Base-by-base conservation (phyloP, 1,140 invertebrate genomes). In the Brachionus paranguensis region DNA sequence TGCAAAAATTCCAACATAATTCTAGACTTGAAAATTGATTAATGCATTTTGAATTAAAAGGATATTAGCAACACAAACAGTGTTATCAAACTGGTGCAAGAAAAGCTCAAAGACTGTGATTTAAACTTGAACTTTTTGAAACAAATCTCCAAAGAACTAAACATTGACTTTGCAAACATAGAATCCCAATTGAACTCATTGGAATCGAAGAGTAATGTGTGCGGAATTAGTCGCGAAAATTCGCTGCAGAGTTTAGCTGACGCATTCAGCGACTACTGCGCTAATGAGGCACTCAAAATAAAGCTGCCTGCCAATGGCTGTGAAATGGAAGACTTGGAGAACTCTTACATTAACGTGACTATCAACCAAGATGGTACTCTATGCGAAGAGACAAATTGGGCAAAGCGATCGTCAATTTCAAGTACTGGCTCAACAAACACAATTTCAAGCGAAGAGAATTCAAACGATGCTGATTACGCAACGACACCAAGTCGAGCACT, bases 111-210 rank as follows among this genome's bases (percentile, higher is more conserved):
- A 81, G 78, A 81, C 17, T 81, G 78, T 64, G 64, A 68, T 81
- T 37, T 68, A 11, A 81, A 81, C 64, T 41, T 81, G 33, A 68
- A 64, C 45, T 60, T 45, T 45, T 64, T 81, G 12, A 81, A 68
- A 43, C 53, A 81, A 81, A 81, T 81, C 10, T 64, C 78, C 7
- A 81, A 68, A 64, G 78, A 81, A 64, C 43, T 81, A 14, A 81
- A 81, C 12, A 45, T 81, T 43, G 78, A 81, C 17, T 81, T 81
- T 81, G 78, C 53, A 3, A 60, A 68, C 12, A 81, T 81, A 1
- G 78, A 81, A 33, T 27, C 72, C 29, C 29, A 76, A 76, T 12
- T 76, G 14, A 29, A 76, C 33, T 10, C 2, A 17, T 11, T 74
- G 45, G 17, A 74, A 43, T 43, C 41, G 29, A 76, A 76, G 2